Evolutionary conservation across 2,797 vertebrate genomes (phyloP), one percentile per base, ranked within the genome.

Genomic region (Cossypha dichroa): DNA sequence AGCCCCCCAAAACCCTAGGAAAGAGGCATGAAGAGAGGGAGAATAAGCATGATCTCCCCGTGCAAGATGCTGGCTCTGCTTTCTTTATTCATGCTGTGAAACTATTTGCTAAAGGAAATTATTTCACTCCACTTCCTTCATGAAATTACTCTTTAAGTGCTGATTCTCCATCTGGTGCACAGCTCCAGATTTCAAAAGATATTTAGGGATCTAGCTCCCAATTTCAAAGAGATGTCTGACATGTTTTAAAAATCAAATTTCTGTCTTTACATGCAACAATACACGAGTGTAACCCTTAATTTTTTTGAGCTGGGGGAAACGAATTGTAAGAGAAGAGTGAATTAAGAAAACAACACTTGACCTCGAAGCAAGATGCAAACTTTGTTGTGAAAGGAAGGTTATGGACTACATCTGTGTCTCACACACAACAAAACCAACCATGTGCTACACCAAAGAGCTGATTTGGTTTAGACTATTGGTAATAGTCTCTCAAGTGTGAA

Each of bases 41-140:
- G 19, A 63, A 10, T 6, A 52, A 82, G 38, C n/a, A 59, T 5
- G 13, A 69, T 56, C 72, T 64, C 49, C 22, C 51, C 33, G 23
- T 74, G 29, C 19, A 29, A 91, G 72, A 85, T 85, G 52, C 86
- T 95, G 84, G 68, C 84, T 93, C 78, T 83, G 74, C 86, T 87
- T 88, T 7, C 77, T 46, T 93, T 68, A 80, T 74, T 91, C 93
- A 85, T 51, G 63, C 81, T 91, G 63, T 88, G 85, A 90, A 82
- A 74, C 88, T 91, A 56, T 82, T 85, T 91, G 84, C 81, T 92
- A 59, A 89, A 93, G 88, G 86, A 96, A 94, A 94, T 91, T 56
- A 92, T 82, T 92, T 91, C 64, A 59, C 80, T 92, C 54, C 3
- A 7, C 75, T 94, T 92, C 81, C 85, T 94, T 74, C 2, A 3